These are phyloP conservation scores for Pseudolycoriella hygida DNA, from an alignment of 2,888 invertebrate species.

Conservation along the genomic window DNA sequence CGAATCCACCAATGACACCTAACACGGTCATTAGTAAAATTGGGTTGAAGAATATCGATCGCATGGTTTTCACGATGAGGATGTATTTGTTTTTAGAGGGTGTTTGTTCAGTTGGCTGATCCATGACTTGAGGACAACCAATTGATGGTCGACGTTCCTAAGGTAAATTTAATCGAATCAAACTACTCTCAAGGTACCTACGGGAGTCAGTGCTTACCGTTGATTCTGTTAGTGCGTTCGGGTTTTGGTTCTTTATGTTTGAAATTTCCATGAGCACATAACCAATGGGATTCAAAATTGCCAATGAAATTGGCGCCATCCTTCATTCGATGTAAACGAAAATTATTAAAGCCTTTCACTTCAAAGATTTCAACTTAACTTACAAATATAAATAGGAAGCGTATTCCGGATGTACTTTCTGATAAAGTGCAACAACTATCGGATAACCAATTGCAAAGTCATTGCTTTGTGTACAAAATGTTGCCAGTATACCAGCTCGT, in stretches of 20 bases:
- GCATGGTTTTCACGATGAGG: conserved; percentile 31
- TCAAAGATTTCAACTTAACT: too few species aligned
- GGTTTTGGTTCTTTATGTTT: conserved; percentile 22
- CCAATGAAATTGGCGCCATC: conserved; percentile 85
- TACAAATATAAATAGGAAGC: conserved; percentile 69
- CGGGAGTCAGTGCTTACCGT: neutral
- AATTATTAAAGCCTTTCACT: too few species aligned
- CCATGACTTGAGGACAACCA: conserved; percentile 1
- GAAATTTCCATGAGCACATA: conserved; percentile 75
- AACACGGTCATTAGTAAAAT: conserved; percentile 84
- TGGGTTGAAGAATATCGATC: conserved; percentile 72
- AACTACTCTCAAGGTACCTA: too few species aligned
- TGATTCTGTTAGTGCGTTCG: neutral
- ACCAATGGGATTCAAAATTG: conserved; percentile 81
- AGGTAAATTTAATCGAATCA: neutral
- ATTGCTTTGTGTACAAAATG: conserved; percentile 93
- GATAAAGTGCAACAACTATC: conserved; percentile 76
- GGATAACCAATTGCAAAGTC: conserved; percentile 95
- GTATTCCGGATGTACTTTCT: conserved; percentile 73
- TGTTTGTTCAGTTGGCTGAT: neutral
- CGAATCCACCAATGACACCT: conserved; percentile 69
- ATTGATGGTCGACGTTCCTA: conserved; percentile 2
- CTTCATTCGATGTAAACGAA: too few species aligned
- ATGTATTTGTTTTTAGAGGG: neutral
- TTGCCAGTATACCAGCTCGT: conserved; percentile 77